Evolutionary conservation across 2,113 vertebrate species (phyloP), one percentile per base, ranked within the genome.

Genomic region (Rissa tridactyla): DNA sequence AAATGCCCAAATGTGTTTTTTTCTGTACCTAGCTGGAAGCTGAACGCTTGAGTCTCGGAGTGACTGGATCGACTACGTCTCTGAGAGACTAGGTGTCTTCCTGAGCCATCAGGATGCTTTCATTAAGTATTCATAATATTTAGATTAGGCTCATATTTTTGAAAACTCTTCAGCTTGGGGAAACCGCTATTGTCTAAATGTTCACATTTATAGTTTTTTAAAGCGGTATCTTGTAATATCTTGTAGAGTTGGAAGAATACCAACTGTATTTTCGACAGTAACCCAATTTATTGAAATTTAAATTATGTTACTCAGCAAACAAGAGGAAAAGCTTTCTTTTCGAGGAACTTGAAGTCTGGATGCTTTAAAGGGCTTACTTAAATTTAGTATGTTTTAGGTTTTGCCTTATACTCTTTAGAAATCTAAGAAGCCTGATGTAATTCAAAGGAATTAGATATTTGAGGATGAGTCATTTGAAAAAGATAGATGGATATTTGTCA

Each of bases 61-160:
- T 29, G 29, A 57, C 40, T 70, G 58, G 40, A 42, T 36, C 60
- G 1, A 44, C 4, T 6, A 6, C 1, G 0, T 77, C 79, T 80
- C 54, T 62, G 68, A 82, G 64, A 62, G 30, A 79, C n/a, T 34
- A 21, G 1, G 4, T 68, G 64, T 51, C 72, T 66, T 49, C 13
- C 0, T 58, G 80, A 86, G 72, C 64, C 21, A 46, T 69, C 61
- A 42, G 15, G 44, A 64, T 85, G 40, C 36, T 91, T 91, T 84
- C 62, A 61, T 87, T 87, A 65, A 85, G 40, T 75, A 82, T 93
- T 91, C 73, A 89, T 72, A 87, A 82, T 91, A 87, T 91, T 89
- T 92, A 91, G 72, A 90, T 91, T 76, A 46, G 25, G 17, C 32
- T 86, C 57, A 18, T 90, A 84, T 81, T 86, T 92, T 91, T 76